Evolutionary conservation across 2,113 vertebrate genomes (phyloP).

Genomic region (Varanus komodoensis): DNA sequence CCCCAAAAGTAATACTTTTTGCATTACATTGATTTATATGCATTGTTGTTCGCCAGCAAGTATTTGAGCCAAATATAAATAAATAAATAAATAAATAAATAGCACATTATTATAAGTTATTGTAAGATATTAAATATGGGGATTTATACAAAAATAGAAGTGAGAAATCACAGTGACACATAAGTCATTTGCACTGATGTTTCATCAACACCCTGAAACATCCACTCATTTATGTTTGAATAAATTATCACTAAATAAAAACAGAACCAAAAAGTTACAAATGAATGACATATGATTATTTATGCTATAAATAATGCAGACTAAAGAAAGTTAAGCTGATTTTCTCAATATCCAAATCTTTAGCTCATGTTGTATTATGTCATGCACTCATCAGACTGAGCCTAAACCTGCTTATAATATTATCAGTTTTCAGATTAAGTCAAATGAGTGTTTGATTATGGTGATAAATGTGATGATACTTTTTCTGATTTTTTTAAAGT

Average conservation of each 20-base stretch:
- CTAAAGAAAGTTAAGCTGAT: not conserved
- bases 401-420: not conserved
- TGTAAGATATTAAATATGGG: not conserved
- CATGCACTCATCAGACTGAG: not conserved
- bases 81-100: no score
- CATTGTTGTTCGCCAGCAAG: not conserved
- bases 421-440: not conserved
- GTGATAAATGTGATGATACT: not conserved
- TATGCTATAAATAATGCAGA: not conserved
- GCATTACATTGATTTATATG: not conserved
- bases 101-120: no score
- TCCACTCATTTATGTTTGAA: not conserved
- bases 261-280: not conserved
- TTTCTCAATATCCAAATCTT: not conserved
- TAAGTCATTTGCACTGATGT: not conserved
- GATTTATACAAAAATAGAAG: not conserved
- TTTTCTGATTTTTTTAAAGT: slow-evolving; percentile 1
- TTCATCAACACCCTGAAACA: not conserved
- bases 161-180: not conserved
- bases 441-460: not conserved
- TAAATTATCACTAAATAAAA: not conserved
- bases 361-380: not conserved
- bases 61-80: not conserved
- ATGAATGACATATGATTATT: not conserved
- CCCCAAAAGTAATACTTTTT: not conserved